Conservation (phyloP, 2,888 invertebrate species). For the Strigamia transsilvanica region DNA sequence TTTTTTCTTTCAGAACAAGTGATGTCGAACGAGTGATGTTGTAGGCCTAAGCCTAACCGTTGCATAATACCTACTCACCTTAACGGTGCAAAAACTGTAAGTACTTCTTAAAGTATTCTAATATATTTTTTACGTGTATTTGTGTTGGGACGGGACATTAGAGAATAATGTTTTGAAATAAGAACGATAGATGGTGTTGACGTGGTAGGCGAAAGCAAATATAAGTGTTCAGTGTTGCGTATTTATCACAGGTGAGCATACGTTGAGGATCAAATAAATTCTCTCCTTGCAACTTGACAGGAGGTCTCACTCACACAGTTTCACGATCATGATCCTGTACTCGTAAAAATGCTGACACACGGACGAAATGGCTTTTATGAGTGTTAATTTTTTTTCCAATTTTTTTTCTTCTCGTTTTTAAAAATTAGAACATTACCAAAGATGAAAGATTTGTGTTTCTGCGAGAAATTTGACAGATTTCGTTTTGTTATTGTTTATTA, state of each 20-base stretch:
- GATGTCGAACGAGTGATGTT: no score
- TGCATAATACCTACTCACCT: no score
- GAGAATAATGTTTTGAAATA: not conserved
- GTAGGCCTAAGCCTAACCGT: no score
- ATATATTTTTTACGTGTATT: no score
- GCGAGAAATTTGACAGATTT: no score
- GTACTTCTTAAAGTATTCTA: not conserved
- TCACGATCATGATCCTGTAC: not conserved
- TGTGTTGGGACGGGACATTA: no score
- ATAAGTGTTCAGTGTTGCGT: not conserved
- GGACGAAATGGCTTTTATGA: not conserved
- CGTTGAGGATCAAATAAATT: constrained; percentile 21
- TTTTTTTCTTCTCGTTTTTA: no score
- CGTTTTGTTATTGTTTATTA: no score
- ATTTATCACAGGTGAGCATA: constrained; percentile 30
- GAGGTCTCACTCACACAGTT: not conserved
- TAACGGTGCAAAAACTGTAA: not conserved
- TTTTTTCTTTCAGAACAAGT: no score
- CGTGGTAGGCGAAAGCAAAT: not conserved
- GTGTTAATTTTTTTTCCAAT: no score
- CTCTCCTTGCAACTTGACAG: constrained; percentile 20
- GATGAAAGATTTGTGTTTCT: no score
- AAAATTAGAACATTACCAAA: no score
- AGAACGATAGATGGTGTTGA: not conserved
- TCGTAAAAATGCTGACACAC: not conserved